phyloP scores from a whole-genome alignment of 2,888 invertebrate species.

The Psococerastis gibbosa region DNA sequence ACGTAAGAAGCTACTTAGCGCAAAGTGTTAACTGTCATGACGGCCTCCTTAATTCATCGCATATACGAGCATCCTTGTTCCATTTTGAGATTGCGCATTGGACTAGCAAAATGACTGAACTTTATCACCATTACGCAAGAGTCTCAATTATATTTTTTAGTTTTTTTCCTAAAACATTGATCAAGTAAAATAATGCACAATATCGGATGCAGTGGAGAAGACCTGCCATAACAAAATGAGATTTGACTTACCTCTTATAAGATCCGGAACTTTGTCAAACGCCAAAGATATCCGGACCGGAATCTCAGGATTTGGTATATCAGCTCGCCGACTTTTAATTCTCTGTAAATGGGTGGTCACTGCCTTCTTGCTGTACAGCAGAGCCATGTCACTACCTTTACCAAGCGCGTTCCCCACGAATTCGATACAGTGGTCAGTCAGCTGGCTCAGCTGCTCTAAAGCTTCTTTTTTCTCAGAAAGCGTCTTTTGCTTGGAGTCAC shows the following conservation, averaged over 20 bases:
- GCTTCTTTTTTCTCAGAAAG: slow-evolving; percentile 70
- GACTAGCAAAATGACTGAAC: too few species aligned
- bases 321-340: slow-evolving; percentile 63
- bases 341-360: slow-evolving; percentile 55
- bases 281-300: slow-evolving; percentile 65
- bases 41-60: too few species aligned
- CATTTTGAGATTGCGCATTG: too few species aligned
- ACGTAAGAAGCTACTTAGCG: too few species aligned
- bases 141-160: too few species aligned
- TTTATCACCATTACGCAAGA: too few species aligned
- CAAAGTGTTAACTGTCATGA: too few species aligned
- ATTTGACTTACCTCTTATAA: slow-evolving; percentile 42
- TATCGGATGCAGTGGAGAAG: too few species aligned
- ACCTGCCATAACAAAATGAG: too few species aligned
- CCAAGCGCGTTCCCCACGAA: slow-evolving; percentile 64
- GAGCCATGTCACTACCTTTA: slow-evolving; percentile 64
- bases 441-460: slow-evolving; percentile 56
- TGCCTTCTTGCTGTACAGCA: slow-evolving; percentile 64
- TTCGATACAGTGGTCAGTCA: slow-evolving; percentile 74
- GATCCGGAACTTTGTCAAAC: slow-evolving; percentile 60
- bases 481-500: slow-evolving; percentile 56
- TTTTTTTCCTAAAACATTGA: too few species aligned
- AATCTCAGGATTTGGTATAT: slow-evolving; percentile 78
- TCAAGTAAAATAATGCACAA: too few species aligned
- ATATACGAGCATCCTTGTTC: too few species aligned